phyloP scores from a whole-genome alignment of 2,888 invertebrate species.

The Caenorhabditis zanzibari region DNA sequence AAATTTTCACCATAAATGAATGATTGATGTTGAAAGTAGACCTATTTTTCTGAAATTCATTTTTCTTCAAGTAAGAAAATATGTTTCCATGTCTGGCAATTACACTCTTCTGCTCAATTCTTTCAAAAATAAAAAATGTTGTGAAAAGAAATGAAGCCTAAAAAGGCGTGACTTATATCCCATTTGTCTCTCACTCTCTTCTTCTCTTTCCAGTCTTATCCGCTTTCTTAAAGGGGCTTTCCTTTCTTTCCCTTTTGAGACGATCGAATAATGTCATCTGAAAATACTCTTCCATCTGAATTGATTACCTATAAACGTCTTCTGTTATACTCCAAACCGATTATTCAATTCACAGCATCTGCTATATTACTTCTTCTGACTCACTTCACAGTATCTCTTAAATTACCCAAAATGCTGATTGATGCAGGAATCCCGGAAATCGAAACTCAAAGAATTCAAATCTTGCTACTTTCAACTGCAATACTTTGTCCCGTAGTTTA shows the following conservation, averaged over 20 bases:
- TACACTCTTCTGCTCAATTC: neutral
- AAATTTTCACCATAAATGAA: no score
- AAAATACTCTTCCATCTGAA: neutral
- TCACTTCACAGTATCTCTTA: slow-evolving; percentile 13
- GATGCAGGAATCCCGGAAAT: slow-evolving; percentile 12
- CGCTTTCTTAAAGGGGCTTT: slow-evolving; percentile 34
- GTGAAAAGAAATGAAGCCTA: slow-evolving; percentile 20
- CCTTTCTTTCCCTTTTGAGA: neutral
- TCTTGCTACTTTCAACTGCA: neutral
- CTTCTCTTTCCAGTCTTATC: neutral
- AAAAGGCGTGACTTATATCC: slow-evolving; percentile 24
- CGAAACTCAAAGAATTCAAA: slow-evolving; percentile 16
- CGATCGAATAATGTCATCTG: neutral
- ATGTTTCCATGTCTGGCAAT: no score
- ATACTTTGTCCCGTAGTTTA: neutral
- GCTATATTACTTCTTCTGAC: slow-evolving; percentile 1
- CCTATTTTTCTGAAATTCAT: no score
- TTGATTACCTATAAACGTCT: neutral
- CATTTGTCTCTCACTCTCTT: neutral
- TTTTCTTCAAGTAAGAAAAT: no score
- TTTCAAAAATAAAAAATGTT: slow-evolving; percentile 17
- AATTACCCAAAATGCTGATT: slow-evolving; percentile 22
- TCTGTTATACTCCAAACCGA: slow-evolving; percentile 3
- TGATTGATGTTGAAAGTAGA: no score
- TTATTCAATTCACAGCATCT: slow-evolving; percentile 5